Evolutionary conservation across 2,888 invertebrate genomes (phyloP).

Genomic region (Tetragonisca angustula): DNA sequence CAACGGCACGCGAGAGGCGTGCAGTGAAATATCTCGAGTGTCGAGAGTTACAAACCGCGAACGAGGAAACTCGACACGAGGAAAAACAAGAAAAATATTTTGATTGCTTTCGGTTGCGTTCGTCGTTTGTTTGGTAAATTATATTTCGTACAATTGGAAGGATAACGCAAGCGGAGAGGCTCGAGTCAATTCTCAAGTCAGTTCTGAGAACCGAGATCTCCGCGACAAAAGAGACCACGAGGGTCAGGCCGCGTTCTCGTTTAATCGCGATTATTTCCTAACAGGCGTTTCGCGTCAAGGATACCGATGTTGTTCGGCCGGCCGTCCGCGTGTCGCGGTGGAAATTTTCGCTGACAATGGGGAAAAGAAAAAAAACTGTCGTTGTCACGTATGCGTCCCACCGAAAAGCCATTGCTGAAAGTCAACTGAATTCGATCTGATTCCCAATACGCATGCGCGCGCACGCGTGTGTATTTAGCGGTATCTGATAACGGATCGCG

Average conservation of each 20-base stretch:
- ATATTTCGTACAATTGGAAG: conserved; percentile 45
- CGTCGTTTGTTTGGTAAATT: conserved; percentile 36
- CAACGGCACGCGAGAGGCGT: neutral
- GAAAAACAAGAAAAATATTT: conserved; percentile 9
- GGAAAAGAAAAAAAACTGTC: neutral
- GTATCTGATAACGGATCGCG: conserved; percentile 28
- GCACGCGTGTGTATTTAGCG: neutral
- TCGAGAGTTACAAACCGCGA: neutral
- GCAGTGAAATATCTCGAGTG: neutral
- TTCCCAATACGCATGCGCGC: neutral
- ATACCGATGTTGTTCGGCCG: neutral
- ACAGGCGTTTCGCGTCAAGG: neutral
- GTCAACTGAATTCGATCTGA: neutral
- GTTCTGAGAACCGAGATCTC: neutral
- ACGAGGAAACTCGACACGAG: neutral
- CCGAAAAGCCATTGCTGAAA: neutral
- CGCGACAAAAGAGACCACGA: neutral
- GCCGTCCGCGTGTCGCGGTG: neutral
- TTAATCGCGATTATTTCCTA: neutral
- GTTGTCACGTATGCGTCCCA: neutral
- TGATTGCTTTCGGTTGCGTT: neutral
- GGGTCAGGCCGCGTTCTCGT: neutral
- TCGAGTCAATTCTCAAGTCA: no score
- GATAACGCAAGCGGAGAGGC: neutral
- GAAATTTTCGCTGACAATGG: conserved; percentile 6